phyloP scores from a whole-genome alignment of 92 coral and sea anemone species.

The Heteractis magnifica region DNA sequence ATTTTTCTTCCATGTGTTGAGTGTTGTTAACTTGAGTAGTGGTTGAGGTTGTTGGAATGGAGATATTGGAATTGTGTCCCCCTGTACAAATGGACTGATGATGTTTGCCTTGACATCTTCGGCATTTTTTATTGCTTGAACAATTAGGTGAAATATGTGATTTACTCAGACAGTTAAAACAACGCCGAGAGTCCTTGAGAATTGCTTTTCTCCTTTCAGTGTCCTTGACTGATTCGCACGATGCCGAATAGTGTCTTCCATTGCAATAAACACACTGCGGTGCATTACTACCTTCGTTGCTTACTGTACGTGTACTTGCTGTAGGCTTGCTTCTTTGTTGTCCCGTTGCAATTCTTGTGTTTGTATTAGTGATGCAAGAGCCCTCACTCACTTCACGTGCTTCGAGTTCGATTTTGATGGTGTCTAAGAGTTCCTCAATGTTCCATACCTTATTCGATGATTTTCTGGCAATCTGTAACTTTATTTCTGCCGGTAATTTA shows the following conservation, averaged over 20 bases:
- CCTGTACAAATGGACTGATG: constrained; percentile 52
- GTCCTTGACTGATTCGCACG: constrained; percentile 24
- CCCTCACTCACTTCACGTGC: constrained; percentile 52
- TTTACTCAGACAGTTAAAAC: constrained; percentile 27
- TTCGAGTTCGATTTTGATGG: constrained; percentile 46
- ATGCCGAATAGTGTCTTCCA: constrained; percentile 42
- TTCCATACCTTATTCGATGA: constrained; percentile 39
- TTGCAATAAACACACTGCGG: constrained; percentile 33
- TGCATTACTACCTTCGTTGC: not conserved
- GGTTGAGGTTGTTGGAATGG: too few species aligned
- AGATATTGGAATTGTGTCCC: too few species aligned
- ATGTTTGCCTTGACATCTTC: constrained; percentile 39
- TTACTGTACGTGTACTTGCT: not conserved
- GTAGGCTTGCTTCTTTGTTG: not conserved
- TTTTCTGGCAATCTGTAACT: constrained; percentile 34
- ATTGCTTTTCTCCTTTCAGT: constrained; percentile 16
- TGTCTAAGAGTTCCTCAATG: constrained; percentile 24
- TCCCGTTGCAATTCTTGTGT: not conserved
- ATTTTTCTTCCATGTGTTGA: too few species aligned
- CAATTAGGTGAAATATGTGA: constrained; percentile 21
- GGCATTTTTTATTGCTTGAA: constrained; percentile 22
- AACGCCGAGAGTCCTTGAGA: constrained; percentile 17
- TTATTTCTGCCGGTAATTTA: constrained; percentile 31
- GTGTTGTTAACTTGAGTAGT: not conserved
- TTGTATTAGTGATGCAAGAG: too few species aligned